Conservation (phyloP, 2,797 vertebrate genomes). For the Leptatherina wallacei region DNA sequence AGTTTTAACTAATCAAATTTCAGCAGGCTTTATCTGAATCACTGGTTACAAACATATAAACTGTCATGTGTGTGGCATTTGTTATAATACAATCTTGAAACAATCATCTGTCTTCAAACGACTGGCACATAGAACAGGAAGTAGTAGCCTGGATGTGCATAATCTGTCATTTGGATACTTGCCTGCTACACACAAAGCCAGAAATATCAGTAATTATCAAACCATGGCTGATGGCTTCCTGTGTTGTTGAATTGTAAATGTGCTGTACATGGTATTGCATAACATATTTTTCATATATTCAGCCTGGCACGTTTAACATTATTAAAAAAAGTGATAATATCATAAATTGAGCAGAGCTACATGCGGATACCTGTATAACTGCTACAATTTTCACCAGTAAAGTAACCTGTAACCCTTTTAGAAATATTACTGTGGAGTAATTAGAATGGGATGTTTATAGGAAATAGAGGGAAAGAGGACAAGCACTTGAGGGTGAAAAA, state of each 20-base stretch:
- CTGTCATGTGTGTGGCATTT: not conserved
- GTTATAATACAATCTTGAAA: not conserved
- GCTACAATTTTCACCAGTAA: not conserved
- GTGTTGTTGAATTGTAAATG: too few relatives aligned
- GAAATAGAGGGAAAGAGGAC: not conserved
- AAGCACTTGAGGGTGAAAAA: not conserved
- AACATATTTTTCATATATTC: too few relatives aligned
- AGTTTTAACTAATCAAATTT: not conserved
- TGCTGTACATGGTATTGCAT: too few relatives aligned
- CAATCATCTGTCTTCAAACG: not conserved
- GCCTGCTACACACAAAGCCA: too few relatives aligned
- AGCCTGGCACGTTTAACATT: too few relatives aligned
- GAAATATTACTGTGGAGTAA: not conserved
- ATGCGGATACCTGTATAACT: not conserved
- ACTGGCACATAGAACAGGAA: not conserved
- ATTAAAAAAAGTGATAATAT: too few relatives aligned
- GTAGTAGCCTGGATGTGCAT: not conserved
- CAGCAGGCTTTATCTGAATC: not conserved
- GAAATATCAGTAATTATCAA: too few relatives aligned
- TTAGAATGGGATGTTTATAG: conserved; percentile 14
- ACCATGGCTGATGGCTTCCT: too few relatives aligned
- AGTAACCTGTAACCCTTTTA: not conserved
- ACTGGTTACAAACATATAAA: too few relatives aligned
- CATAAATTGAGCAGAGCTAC: too few relatives aligned
- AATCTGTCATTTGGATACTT: too few relatives aligned